Evolutionary conservation across 2,888 invertebrate genomes (phyloP), one percentile per base, ranked within the genome.

Genomic region (Brachyptera putata): DNA sequence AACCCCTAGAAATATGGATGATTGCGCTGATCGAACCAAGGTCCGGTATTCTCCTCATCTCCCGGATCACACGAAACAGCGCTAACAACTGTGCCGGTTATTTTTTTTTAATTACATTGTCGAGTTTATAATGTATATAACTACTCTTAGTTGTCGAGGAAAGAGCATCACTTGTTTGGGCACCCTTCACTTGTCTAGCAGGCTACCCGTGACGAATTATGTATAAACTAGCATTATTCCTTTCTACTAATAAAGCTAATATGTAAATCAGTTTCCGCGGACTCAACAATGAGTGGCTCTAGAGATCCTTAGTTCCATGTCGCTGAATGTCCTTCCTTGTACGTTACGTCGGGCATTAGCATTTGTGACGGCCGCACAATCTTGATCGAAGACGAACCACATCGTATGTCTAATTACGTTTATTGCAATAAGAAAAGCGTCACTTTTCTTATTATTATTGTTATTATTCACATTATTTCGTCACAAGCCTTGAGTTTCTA

Each of bases 241-340:
- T 21, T 21, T 36, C 46, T 21, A 22, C 46, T 53, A 53, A 53
- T 53, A 53, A 53, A 53, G 53, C 53, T 53, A 53, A 53, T 53
- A 53, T 53, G 53, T 34, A 53, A 53, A 53, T 53, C 53, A 53
- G 53, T 34, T 36, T 53, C 36, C 36, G n/a, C 36, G 34, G 36
- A 34, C 34, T 36, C 53, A 34, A n/a, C 53, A 53, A 53, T 53
- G 53, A 53, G 46, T 46, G 46, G 24, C 22, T 46, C 46, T 14
- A 30, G 39, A 50, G 57, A 37, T 43, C 61, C 61, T 61, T 61
- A 61, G 61, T 61, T 61, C 61, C 61, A 34, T 57, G 49, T 57
- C 50, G 61, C n/a, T 57, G 61, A 26, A 24, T 61, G 61, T 61
- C 46, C 46, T 46, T 36, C 57, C 46, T 30, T 46, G 43, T 36